Evolutionary conservation across 92 coral and sea anemone species (phyloP).

Genomic region (Muricea muricata): DNA sequence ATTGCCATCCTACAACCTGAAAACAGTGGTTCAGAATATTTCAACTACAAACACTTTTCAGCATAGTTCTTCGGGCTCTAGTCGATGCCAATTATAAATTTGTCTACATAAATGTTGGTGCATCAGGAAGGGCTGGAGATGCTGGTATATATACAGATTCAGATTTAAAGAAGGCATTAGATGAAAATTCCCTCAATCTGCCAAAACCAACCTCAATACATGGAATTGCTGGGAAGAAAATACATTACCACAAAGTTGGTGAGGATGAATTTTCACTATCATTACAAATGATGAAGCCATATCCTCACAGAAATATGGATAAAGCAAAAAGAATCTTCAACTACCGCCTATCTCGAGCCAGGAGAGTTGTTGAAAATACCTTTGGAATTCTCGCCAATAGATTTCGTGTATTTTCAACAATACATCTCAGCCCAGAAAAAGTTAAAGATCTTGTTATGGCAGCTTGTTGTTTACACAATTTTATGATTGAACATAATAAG

Average conservation of each 20-base stretch:
- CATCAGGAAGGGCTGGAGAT: slow-evolving; percentile 1
- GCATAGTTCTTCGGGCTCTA: not conserved
- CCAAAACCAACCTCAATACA: not conserved
- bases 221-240: not conserved
- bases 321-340: slow-evolving; percentile 21
- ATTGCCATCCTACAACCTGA: not conserved
- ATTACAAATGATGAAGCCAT: slow-evolving; percentile 23
- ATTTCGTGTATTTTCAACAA: not conserved
- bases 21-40: not conserved
- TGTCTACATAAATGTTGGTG: not conserved
- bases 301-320: slow-evolving; percentile 24
- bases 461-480: not conserved
- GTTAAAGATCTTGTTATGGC: not conserved
- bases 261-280: slow-evolving; percentile 22
- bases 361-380: not conserved
- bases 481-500: slow-evolving; percentile 1
- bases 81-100: not conserved
- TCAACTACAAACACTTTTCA: not conserved
- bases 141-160: not conserved
- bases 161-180: not conserved
- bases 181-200: not conserved
- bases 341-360: not conserved
- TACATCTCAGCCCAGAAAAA: slow-evolving; percentile 5
- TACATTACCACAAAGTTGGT: slow-evolving; percentile 28
- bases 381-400: not conserved